Conservation (phyloP, 2,113 vertebrate species). For the Atlantisia rogersi region DNA sequence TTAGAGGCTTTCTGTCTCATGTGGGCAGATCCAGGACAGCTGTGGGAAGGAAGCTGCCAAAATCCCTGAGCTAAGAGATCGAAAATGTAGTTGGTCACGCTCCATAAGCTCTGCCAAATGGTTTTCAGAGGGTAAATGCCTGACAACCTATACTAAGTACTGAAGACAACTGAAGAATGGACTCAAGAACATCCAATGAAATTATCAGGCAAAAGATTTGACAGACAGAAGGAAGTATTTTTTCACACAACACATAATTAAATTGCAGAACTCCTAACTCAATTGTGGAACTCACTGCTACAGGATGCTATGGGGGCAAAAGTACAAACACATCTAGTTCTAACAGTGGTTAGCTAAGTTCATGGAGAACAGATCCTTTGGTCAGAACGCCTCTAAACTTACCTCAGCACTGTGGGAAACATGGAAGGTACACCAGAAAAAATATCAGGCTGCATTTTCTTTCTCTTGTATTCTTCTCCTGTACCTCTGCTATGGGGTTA, state of each 20-base stretch:
- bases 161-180: background rate
- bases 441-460: background rate
- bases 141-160: background rate
- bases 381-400: background rate
- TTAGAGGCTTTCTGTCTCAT: background rate
- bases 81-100: background rate
- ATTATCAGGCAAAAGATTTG: background rate
- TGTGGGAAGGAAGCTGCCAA: conserved; percentile 32
- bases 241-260: background rate
- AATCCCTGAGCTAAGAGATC: background rate
- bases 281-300: background rate
- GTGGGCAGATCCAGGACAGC: conserved; percentile 1
- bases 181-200: background rate
- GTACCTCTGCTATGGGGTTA: background rate
- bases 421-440: background rate
- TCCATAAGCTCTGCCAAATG: background rate
- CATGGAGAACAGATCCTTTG: background rate
- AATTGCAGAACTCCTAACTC: background rate
- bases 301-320: background rate
- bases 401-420: background rate
- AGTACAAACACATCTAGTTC: background rate
- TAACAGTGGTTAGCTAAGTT: background rate
- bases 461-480: background rate
- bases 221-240: conserved; percentile 34
- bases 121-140: background rate